Percentiles rank a stretch among this genome's conserved stretches.
Evolutionary conservation across 1,140 invertebrate genomes (phyloP).

Genomic region (Pogonomyrmex californicus): DNA sequence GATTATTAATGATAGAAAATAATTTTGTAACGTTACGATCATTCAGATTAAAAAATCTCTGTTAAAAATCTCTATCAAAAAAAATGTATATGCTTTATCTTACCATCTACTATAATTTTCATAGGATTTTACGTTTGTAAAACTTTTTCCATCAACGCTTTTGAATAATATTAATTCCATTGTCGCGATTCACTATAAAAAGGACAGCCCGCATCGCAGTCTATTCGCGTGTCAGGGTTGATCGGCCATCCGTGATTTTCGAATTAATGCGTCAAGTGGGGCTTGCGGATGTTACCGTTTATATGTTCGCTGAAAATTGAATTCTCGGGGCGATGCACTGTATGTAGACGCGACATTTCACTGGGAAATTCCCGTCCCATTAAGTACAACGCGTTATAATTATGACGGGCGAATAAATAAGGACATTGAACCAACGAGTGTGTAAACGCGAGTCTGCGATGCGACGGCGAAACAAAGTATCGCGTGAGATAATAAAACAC

Average conservation of each 20-base stretch:
- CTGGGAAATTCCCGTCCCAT: constrained; percentile 34
- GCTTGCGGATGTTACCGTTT: constrained; percentile 18
- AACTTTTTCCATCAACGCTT: not conserved
- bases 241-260: constrained; percentile 42
- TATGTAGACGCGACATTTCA: constrained; percentile 35
- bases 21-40: not conserved
- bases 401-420: constrained; percentile 58
- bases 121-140: not conserved
- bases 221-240: constrained; percentile 12
- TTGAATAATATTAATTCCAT: constrained; percentile 6
- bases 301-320: constrained; percentile 16
- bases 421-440: constrained; percentile 23
- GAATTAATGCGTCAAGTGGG: constrained; percentile 48
- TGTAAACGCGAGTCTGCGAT: constrained; percentile 41
- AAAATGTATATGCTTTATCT: not conserved
- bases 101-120: not conserved
- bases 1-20: constrained; percentile 2
- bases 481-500: constrained; percentile 41
- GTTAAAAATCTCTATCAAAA: constrained; percentile 8
- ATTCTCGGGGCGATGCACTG: constrained; percentile 17
- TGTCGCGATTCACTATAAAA: constrained; percentile 39
- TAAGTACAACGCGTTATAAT: constrained; percentile 47
- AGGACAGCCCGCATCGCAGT: not conserved
- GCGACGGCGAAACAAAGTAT: constrained; percentile 38
- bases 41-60: not conserved